phyloP scores from a whole-genome alignment of 1,140 invertebrate species.

The Aphelinus certus region DNA sequence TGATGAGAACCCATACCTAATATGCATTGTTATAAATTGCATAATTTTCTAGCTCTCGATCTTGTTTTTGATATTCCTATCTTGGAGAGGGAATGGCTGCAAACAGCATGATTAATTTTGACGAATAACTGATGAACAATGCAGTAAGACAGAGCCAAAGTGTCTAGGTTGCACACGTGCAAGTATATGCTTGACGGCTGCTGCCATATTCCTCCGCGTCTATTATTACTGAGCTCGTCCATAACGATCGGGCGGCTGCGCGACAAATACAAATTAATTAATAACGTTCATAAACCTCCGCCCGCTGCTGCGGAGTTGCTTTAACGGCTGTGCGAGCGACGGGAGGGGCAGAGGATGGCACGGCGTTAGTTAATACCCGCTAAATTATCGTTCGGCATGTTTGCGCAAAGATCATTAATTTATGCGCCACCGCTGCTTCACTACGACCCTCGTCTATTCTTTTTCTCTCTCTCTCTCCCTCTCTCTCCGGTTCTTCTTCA shows the following conservation, averaged over 20 bases:
- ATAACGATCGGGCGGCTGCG: conserved; percentile 44
- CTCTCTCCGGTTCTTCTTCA: background rate
- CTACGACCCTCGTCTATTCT: background rate
- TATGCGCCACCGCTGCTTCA: conserved; percentile 37
- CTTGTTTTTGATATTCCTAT: too few relatives aligned
- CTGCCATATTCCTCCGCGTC: too few relatives aligned
- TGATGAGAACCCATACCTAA: too few relatives aligned
- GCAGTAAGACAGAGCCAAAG: too few relatives aligned
- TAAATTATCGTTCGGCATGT: conserved; percentile 46
- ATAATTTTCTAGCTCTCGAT: too few relatives aligned
- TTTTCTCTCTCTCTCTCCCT: background rate
- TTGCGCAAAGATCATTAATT: conserved; percentile 52
- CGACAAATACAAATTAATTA: conserved; percentile 56
- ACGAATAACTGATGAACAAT: too few relatives aligned
- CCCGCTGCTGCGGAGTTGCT: conserved; percentile 34
- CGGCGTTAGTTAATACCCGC: conserved; percentile 47
- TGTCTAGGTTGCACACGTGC: too few relatives aligned
- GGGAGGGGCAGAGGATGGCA: conserved; percentile 29
- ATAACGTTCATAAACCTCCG: conserved; percentile 49
- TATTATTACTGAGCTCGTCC: background rate
- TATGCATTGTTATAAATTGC: too few relatives aligned
- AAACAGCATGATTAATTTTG: too few relatives aligned
- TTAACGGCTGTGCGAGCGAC: conserved; percentile 41
- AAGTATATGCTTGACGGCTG: too few relatives aligned
- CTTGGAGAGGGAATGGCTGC: too few relatives aligned